These are phyloP conservation scores for Lemur catta DNA, from an alignment of 2,797 vertebrate species.

Conservation along the genomic window DNA sequence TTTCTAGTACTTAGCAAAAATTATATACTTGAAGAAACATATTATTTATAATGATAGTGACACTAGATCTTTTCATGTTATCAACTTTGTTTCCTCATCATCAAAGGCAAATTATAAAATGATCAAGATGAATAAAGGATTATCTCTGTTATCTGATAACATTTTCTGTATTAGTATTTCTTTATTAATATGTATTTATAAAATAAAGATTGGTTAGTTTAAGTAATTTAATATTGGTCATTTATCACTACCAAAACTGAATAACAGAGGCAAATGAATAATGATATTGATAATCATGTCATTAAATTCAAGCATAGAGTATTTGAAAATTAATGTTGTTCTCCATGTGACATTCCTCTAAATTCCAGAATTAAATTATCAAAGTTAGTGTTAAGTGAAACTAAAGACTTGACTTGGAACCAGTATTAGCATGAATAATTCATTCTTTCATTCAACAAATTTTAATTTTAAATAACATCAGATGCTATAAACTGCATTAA, in stretches of 20 bases:
- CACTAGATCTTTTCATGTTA: background rate
- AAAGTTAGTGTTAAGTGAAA: background rate
- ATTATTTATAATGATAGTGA: background rate
- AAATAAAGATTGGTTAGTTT: conserved; percentile 42
- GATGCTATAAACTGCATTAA: background rate
- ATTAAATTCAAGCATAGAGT: background rate
- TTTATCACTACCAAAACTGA: conserved; percentile 33
- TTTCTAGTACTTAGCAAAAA: conserved; percentile 18
- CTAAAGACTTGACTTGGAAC: background rate
- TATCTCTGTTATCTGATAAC: background rate
- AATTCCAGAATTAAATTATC: conserved; percentile 29
- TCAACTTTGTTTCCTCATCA: conserved; percentile 17
- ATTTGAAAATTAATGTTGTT: conserved; percentile 44
- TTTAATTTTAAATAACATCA: conserved; percentile 33
- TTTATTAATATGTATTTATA: background rate
- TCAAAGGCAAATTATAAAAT: conserved; percentile 42
- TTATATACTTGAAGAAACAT: background rate
- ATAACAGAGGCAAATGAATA: background rate
- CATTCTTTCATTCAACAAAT: conserved; percentile 16
- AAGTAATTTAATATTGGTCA: conserved; percentile 21
- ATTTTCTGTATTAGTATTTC: conserved; percentile 28
- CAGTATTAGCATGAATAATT: background rate
- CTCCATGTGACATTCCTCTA: conserved; percentile 9
- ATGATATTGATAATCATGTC: background rate
- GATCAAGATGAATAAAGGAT: background rate